Evolutionary conservation across 2,888 invertebrate genomes (phyloP), one percentile per base, ranked within the genome.

Genomic region (Ormia ochracea): DNA sequence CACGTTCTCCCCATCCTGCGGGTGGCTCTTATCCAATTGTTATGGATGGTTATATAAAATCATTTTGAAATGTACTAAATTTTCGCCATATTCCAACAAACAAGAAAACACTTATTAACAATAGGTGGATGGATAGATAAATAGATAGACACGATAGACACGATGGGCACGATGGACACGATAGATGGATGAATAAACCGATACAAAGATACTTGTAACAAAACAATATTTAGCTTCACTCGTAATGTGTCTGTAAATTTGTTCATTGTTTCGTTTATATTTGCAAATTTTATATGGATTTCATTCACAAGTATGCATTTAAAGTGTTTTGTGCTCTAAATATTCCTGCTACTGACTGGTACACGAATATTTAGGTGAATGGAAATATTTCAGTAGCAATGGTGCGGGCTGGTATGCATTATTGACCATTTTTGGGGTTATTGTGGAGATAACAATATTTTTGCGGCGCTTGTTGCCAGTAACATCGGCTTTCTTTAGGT

Each of bases 31-130:
- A 59, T 66, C 38, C 68, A 58, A 77, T 77, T 65, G 63, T 77
- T 69, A 77, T 77, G 69, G 69, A 69, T 77, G 69, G 76, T 70
- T 76, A 76, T 31, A 69, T 56, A 76, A 69, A 69, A 76, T 69
- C 45, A 63, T 76, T 76, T 70, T 68, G 66, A 59, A 68, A 68
- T 59, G 50, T 56, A 43, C 43, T 75, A 63, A 72, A 63, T 72
- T 52, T 72, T 52, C 33, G 54, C 17, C 72, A 48, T 58, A 58
- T 69, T 69, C 33, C 19, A 10, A 59, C 61, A 43, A 41, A 61
- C 48, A 63, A 43, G 59, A 9, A 50, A 23, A 38, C 54, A 58
- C 58, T 56, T 23, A 14, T 43, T 4, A 54, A 68, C 56, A 68
- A 56, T 56, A 38, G 36, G 9, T 48, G 12, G 9, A 50, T 12